Evolutionary conservation across 2,888 invertebrate genomes (phyloP).

Genomic region (Metallyticus violacea): DNA sequence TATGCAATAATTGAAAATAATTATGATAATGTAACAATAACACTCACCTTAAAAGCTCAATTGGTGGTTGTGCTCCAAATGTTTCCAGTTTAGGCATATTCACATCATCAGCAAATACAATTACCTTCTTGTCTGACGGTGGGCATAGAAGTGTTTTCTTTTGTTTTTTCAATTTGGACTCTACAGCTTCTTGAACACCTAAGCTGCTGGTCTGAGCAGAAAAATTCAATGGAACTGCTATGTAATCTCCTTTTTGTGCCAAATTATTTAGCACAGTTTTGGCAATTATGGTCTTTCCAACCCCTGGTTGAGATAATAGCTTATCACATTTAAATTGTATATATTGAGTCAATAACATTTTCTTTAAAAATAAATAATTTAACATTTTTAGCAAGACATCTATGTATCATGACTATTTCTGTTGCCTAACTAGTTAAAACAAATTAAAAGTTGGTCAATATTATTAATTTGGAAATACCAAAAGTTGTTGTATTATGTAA

Average conservation of each 20-base stretch:
- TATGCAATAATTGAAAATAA: no score
- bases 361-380: no score
- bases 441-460: no score
- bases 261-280: slow-evolving; percentile 69
- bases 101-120: slow-evolving; percentile 87
- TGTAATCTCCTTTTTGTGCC: slow-evolving; percentile 55
- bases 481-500: no score
- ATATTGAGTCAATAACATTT: no score
- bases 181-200: slow-evolving; percentile 80
- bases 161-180: slow-evolving; percentile 78
- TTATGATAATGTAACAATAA: background rate
- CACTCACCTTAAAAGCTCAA: slow-evolving; percentile 74
- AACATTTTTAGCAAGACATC: no score
- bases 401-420: no score
- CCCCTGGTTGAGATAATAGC: no score
- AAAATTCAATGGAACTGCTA: slow-evolving; percentile 81
- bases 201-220: slow-evolving; percentile 87
- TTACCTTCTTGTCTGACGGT: slow-evolving; percentile 75
- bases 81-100: slow-evolving; percentile 87
- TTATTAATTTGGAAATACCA: no score
- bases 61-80: slow-evolving; percentile 89
- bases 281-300: slow-evolving; percentile 86
- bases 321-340: background rate
- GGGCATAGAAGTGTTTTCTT: slow-evolving; percentile 78
- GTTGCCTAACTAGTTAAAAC: no score